Percentiles rank a stretch among this genome's conserved stretches.
These are phyloP conservation scores for Cataglyphis altisquamis DNA, from an alignment of 2,888 invertebrate genomes.

Conservation along the genomic window DNA sequence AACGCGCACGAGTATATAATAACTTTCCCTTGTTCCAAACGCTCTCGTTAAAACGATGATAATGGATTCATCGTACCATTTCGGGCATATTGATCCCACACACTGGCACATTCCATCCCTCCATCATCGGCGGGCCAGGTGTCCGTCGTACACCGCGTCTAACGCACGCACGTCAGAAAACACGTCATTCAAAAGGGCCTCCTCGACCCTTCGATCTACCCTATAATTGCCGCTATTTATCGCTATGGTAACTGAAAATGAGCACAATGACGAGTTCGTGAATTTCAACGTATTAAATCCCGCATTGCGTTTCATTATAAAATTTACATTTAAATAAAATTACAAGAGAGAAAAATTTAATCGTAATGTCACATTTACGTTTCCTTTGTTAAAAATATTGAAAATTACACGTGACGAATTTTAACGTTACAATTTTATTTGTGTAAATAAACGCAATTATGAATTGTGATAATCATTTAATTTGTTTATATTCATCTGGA, in stretches of 20 bases:
- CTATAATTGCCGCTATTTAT: neutral
- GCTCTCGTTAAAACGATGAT: conserved; percentile 72
- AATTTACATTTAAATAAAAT: conserved; percentile 1
- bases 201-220: conserved; percentile 2
- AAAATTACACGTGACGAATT: neutral
- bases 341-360: neutral
- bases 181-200: neutral
- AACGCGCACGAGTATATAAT: conserved; percentile 61
- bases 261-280: neutral
- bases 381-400: neutral
- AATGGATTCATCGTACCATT: conserved; percentile 61
- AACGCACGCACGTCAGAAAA: conserved; percentile 2
- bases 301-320: neutral
- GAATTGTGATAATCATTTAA: conserved; percentile 10
- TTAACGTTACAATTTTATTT: neutral
- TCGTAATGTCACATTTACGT: neutral
- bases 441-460: neutral
- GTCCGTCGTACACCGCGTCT: conserved; percentile 27
- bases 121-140: conserved; percentile 57
- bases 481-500: conserved; percentile 10
- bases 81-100: conserved; percentile 72
- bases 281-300: neutral
- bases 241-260: neutral
- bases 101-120: conserved; percentile 63
- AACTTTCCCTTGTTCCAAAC: conserved; percentile 75